Evolutionary conservation across 2,888 invertebrate species (phyloP), one percentile per base, ranked within the genome.

Genomic region (Scaptomyza parva): DNA sequence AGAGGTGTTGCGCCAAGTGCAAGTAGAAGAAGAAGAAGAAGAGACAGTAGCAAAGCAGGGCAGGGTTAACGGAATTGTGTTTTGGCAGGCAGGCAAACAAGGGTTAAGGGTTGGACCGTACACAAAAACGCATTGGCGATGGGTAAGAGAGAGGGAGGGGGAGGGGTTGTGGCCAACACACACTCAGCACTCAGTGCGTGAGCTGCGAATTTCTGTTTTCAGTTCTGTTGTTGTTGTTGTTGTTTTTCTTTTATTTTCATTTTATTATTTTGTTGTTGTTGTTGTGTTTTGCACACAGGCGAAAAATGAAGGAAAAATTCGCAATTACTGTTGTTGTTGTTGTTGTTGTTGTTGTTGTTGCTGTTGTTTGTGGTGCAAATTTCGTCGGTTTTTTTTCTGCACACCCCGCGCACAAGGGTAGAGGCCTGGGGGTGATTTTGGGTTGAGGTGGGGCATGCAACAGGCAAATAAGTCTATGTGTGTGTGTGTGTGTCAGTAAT

Each of bases 1-100:
- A 37, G 62, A 76, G 76, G 76, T 73, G 77, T 73, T 73, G 61
- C 26, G 71, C 77, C 67, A 76, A 74, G 77, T 76, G 75, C 75
- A 75, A 52, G 17, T 8, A 37, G 3, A 8, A 7, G 37, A 17
- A 17, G 37, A 8, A 17, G 17, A 37, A 37, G 37, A 14, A 37
- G 76, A 40, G 53, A 40, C 43, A n/a, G n/a, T n/a, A n/a, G n/a
- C 30, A 51, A 61, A 44, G 55, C 45, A 73, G 52, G 39, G 43
- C 24, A 14, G 45, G 37, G 58, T 22, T 12, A 17, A 26, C 50
- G 37, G 11, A 28, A 47, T 51, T 28, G n/a, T n/a, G n/a, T 26
- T 6, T 28, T 30, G 18, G 18, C 14, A 0, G 47, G 11, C 37
- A 33, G 7, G 4, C 7, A 20, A 8, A 30, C 30, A 47, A 60